Conservation (phyloP, 2,113 vertebrate genomes). For the Capreolus pygargus region DNA sequence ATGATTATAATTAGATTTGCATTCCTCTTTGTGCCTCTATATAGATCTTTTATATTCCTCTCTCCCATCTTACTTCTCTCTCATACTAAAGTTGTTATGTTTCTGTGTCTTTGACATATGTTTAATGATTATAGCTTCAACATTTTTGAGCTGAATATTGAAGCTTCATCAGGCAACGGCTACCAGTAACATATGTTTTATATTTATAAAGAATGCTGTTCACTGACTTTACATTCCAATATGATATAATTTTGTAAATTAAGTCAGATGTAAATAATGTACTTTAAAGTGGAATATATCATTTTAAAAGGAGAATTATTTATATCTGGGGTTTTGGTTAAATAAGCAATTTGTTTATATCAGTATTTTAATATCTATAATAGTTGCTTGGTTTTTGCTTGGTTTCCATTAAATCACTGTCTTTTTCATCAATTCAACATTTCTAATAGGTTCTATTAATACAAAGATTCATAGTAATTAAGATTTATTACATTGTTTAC, state of each 20-base stretch:
- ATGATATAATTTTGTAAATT: background rate
- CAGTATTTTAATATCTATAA: background rate
- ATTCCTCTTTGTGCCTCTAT: background rate
- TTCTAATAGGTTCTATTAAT: background rate
- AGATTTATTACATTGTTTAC: background rate
- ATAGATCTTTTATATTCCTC: constrained; percentile 32
- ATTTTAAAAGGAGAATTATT: constrained; percentile 21
- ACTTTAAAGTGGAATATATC: background rate
- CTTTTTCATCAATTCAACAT: background rate
- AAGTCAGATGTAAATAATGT: constrained; percentile 45
- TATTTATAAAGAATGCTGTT: background rate
- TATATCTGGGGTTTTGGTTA: background rate
- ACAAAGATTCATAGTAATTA: background rate
- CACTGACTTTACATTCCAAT: background rate
- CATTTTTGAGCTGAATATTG: constrained; percentile 52
- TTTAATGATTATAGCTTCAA: constrained; percentile 50
- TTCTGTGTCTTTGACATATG: constrained; percentile 33
- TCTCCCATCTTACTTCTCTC: constrained; percentile 38
- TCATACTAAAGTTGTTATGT: constrained; percentile 24
- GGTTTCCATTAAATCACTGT: background rate
- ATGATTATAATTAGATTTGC: constrained; percentile 34
- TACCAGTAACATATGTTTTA: constrained; percentile 48
- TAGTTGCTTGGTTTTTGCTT: background rate
- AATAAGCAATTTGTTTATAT: background rate
- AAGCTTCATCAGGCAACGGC: constrained; percentile 47